These are phyloP conservation scores for Adelges cooleyi DNA, from an alignment of 1,140 invertebrate species.

Conservation along the genomic window DNA sequence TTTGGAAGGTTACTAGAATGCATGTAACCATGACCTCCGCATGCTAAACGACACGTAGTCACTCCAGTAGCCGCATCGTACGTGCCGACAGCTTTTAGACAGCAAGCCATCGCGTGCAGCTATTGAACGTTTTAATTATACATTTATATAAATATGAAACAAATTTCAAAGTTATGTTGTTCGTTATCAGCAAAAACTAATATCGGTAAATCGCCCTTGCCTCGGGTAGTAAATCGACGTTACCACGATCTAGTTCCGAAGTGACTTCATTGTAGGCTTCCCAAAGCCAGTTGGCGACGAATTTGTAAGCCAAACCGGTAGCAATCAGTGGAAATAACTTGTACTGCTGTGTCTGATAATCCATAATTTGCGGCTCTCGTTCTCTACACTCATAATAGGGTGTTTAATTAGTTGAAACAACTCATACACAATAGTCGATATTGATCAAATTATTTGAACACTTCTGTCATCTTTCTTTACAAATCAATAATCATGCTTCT, in stretches of 20 bases:
- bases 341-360: conserved; percentile 87
- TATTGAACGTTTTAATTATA: no score
- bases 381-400: conserved; percentile 45
- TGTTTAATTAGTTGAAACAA: no score
- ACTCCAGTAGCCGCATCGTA: conserved; percentile 57
- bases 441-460: no score
- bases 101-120: conserved; percentile 80
- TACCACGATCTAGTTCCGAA: conserved; percentile 62
- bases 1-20: conserved; percentile 69
- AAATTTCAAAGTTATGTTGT: no score
- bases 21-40: conserved; percentile 91
- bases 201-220: no score
- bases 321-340: conserved; percentile 77
- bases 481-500: no score
- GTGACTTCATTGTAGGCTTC: conserved; percentile 70
- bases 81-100: conserved; percentile 76
- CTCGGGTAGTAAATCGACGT: conserved; percentile 67
- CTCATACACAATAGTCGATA: no score
- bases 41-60: conserved; percentile 69
- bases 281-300: conserved; percentile 62
- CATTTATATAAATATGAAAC: conserved; percentile 38
- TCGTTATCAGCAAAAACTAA: no score
- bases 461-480: no score
- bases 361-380: conserved; percentile 77
- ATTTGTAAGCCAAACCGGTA: conserved; percentile 60